Percentiles rank a stretch among this genome's conserved stretches.
These are phyloP conservation scores for Xanthia icteritia DNA, from an alignment of 2,888 invertebrate species.

Conservation along the genomic window DNA sequence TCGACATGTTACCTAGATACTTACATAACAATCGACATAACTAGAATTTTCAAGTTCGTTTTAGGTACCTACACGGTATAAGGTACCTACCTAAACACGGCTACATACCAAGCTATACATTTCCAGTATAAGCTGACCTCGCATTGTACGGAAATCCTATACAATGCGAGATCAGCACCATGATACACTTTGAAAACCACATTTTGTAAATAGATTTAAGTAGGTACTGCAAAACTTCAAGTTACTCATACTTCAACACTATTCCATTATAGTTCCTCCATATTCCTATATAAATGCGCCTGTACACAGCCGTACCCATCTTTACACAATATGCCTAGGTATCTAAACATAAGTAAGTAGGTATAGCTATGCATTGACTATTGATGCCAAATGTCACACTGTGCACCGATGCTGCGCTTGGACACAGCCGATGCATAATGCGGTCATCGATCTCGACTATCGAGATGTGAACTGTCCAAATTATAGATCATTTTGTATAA, in stretches of 20 bases:
- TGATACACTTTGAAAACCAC: not conserved
- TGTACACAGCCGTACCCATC: not conserved
- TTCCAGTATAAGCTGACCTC: too few species aligned
- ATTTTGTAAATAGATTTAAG: not conserved
- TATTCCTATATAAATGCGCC: not conserved
- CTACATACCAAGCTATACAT: too few species aligned
- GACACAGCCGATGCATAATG: conserved; percentile 58
- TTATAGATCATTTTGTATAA: not conserved
- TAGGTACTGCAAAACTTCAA: not conserved
- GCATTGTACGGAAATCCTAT: too few species aligned
- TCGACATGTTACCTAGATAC: too few species aligned
- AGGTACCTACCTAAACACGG: not conserved
- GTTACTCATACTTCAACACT: not conserved
- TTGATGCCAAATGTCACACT: conserved; percentile 25
- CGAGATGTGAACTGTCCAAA: conserved; percentile 9
- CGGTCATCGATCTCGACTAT: conserved; percentile 62
- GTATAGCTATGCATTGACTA: not conserved
- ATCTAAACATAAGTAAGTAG: too few species aligned
- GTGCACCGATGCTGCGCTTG: conserved; percentile 40
- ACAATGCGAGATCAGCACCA: too few species aligned
- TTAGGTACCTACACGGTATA: not conserved
- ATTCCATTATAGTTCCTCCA: not conserved
- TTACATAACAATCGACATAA: too few species aligned
- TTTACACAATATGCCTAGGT: too few species aligned
- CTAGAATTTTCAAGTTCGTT: not conserved